phyloP scores from a whole-genome alignment of 2,888 invertebrate species.

The Allygus modestus region DNA sequence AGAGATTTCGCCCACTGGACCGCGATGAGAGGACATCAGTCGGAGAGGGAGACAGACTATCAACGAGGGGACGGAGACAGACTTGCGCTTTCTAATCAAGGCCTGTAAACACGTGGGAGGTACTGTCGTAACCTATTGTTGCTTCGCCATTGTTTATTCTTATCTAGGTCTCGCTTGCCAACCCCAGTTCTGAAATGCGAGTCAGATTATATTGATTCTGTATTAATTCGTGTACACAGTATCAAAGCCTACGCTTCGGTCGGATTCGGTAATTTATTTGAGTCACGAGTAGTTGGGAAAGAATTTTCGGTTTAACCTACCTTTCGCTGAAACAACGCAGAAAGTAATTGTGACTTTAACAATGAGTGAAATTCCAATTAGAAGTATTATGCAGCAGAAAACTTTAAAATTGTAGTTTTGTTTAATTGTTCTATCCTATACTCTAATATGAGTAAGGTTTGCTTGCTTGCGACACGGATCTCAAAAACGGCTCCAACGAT shows the following conservation, averaged over 20 bases:
- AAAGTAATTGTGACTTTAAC: too few relatives aligned
- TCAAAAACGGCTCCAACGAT: too few relatives aligned
- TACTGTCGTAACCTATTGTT: slow-evolving; percentile 49
- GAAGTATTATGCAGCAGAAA: too few relatives aligned
- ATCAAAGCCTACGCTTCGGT: not conserved
- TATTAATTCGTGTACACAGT: slow-evolving; percentile 42
- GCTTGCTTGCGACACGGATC: too few relatives aligned
- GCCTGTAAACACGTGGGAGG: slow-evolving; percentile 50
- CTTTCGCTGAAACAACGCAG: too few relatives aligned
- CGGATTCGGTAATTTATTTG: not conserved
- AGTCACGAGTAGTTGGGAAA: slow-evolving; percentile 17
- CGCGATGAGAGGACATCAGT: slow-evolving; percentile 17
- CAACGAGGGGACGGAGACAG: slow-evolving; percentile 45
- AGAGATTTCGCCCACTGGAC: not conserved
- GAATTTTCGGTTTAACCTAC: not conserved
- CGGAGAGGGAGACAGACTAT: not conserved
- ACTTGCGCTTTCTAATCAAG: slow-evolving; percentile 55
- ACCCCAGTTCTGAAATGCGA: slow-evolving; percentile 16
- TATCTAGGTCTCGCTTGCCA: slow-evolving; percentile 51
- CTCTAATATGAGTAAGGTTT: too few relatives aligned
- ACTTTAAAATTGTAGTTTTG: too few relatives aligned
- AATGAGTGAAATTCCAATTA: too few relatives aligned
- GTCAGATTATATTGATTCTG: slow-evolving; percentile 36
- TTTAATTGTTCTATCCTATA: too few relatives aligned
- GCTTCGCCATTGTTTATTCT: slow-evolving; percentile 44